phyloP scores from a whole-genome alignment of 2,797 vertebrate genomes.

The Lacerta viridis region DNA sequence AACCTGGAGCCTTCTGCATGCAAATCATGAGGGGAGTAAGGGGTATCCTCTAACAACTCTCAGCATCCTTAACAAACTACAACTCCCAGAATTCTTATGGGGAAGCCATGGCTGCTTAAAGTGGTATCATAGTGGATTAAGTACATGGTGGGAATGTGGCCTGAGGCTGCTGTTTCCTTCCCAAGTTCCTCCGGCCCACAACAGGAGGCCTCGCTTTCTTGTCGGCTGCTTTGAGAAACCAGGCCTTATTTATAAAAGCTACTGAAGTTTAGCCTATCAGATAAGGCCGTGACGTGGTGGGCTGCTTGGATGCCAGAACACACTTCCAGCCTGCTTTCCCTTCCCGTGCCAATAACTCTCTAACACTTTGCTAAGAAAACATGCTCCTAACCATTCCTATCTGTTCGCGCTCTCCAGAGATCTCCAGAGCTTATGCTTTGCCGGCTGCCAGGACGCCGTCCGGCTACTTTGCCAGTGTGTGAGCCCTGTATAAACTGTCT shows the following conservation, averaged over 20 bases:
- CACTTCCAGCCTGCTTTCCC: conserved; percentile 16
- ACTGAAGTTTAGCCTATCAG: conserved; percentile 27
- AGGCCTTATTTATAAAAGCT: not conserved
- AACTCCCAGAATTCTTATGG: no score
- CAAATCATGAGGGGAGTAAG: no score
- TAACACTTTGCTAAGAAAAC: conserved; percentile 28
- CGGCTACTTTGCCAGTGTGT: conserved; percentile 2
- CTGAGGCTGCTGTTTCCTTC: not conserved
- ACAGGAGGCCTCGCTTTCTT: not conserved
- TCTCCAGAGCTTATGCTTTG: not conserved
- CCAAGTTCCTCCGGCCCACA: not conserved
- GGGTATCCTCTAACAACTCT: no score
- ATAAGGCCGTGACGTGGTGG: conserved; percentile 9
- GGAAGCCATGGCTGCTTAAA: no score
- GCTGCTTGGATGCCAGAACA: conserved; percentile 27
- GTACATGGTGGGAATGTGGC: no score
- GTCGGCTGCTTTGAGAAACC: not conserved
- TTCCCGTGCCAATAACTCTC: not conserved
- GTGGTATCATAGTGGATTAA: no score
- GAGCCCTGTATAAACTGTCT: conserved; percentile 41
- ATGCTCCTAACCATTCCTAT: conserved; percentile 28
- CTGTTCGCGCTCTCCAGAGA: conserved; percentile 11
- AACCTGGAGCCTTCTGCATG: no score
- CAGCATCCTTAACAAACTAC: no score
- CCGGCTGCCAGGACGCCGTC: conserved; percentile 3